Evolutionary conservation across 2,888 invertebrate genomes (phyloP), one percentile per base, ranked within the genome.

Genomic region (Rhaphigaster nebulosa): DNA sequence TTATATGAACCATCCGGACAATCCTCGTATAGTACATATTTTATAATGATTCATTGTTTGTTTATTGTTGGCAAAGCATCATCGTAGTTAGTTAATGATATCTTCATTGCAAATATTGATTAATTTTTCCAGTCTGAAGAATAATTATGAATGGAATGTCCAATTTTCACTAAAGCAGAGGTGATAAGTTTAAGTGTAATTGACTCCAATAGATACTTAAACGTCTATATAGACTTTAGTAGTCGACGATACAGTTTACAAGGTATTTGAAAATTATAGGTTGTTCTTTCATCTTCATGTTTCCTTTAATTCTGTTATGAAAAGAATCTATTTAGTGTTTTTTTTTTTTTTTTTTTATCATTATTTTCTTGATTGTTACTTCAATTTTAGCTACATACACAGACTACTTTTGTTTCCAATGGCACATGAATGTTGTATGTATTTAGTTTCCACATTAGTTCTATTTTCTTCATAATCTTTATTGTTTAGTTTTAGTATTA

Each of bases 101-200:
- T 76, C 20, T 34, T 38, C 38, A 65, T 65, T 65, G 65, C 65
- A 65, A 65, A 65, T 34, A 15, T 60, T 65, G 29, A 65, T 65
- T 38, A 1, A 76, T 38, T 34, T 76, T 76, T 76, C 70, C 70
- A 76, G 70, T 76, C 70, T 76, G 70, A 76, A 76, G 70, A 76
- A 76, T 38, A 34, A 38, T 34, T 38, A 38, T 76, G 70, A 76
- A 76, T 20, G 70, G 38, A 76, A 29, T 65, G 6, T 34, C 29
- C 18, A 0, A 65, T 65, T 65, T 65, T 15, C 65, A 65, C 38
- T 34, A 70, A 70, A 20, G 70, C 70, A 34, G 70, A 34, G 70
- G 18, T 34, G 12, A 34, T 70, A 38, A 70, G 1, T 34, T 20
- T 76, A 23, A 20, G 38, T 38, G 8, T 76, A 76, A 76, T 76